Percentiles rank a stretch among this genome's conserved stretches.
These are phyloP conservation scores for Thymallus thymallus DNA, from an alignment of 2,113 vertebrate genomes.

Conservation along the genomic window DNA sequence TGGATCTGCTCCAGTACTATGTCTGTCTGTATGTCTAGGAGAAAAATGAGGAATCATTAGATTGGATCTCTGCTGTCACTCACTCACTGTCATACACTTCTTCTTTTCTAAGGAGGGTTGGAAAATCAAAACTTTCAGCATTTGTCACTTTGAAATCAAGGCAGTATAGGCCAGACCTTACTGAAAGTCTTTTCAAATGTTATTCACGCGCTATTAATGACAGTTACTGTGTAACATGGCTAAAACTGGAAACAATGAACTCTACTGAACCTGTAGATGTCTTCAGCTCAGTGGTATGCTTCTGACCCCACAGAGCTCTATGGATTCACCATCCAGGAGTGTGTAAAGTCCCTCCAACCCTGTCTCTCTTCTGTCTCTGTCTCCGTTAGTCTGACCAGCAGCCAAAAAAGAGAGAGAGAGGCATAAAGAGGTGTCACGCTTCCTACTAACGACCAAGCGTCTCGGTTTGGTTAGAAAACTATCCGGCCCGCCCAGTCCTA, in stretches of 20 bases:
- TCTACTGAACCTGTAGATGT: conserved; percentile 49
- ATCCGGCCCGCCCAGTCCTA: not conserved
- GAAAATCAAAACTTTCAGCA: conserved; percentile 17
- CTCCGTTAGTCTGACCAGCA: conserved; percentile 5
- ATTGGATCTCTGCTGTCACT: conserved; percentile 31
- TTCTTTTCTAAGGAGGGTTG: conserved; percentile 41
- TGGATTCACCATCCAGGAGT: conserved; percentile 45
- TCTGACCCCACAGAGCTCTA: conserved; percentile 28
- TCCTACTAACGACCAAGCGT: not conserved
- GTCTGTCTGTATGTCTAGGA: not conserved
- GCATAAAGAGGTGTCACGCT: not conserved
- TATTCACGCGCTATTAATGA: no score
- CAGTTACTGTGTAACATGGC: no score
- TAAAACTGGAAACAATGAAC: not conserved
- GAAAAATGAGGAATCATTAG: conserved; percentile 21
- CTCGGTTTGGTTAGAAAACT: not conserved
- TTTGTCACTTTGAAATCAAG: not conserved
- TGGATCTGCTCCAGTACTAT: conserved; percentile 47
- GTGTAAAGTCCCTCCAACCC: not conserved
- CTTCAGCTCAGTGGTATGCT: conserved; percentile 17
- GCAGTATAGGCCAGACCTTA: not conserved
- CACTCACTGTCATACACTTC: conserved; percentile 38
- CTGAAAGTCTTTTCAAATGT: not conserved
- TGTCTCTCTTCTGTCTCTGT: conserved; percentile 28
- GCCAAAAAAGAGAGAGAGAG: not conserved